phyloP scores from a whole-genome alignment of 2,113 vertebrate species.

The Corythoichthys haematopterus region DNA sequence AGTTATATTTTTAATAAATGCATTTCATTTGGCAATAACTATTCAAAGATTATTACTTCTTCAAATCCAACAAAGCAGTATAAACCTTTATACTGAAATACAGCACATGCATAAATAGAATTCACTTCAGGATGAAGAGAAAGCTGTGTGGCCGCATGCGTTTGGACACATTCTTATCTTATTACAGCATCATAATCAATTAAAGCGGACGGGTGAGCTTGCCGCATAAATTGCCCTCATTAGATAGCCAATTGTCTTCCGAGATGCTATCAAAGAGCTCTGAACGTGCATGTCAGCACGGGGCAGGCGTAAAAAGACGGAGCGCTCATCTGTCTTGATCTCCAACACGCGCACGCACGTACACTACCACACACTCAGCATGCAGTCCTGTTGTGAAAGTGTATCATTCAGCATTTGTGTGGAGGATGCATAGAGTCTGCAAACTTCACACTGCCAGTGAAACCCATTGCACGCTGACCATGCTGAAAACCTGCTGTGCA shows the following conservation, averaged over 20 bases:
- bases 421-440: constrained; percentile 38
- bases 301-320: neutral
- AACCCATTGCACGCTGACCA: constrained; percentile 51
- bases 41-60: neutral
- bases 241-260: constrained; percentile 40
- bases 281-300: constrained; percentile 34
- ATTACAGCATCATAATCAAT: constrained; percentile 47
- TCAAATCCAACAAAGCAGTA: neutral
- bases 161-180: constrained; percentile 49
- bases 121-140: constrained; percentile 12
- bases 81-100: neutral
- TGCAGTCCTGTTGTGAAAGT: constrained; percentile 39
- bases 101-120: neutral
- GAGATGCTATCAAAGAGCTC: constrained; percentile 37
- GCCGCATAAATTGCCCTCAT: constrained; percentile 40
- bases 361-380: constrained; percentile 34
- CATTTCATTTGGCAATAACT: neutral
- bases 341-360: constrained; percentile 32
- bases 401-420: constrained; percentile 30
- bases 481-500: constrained; percentile 37
- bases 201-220: constrained; percentile 24
- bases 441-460: constrained; percentile 24
- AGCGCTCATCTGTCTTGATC: constrained; percentile 20
- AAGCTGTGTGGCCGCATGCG: constrained; percentile 36
- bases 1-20: neutral